Evolutionary conservation across 2,797 vertebrate species (phyloP), one percentile per base, ranked within the genome.

Genomic region (Choloepus didactylus): DNA sequence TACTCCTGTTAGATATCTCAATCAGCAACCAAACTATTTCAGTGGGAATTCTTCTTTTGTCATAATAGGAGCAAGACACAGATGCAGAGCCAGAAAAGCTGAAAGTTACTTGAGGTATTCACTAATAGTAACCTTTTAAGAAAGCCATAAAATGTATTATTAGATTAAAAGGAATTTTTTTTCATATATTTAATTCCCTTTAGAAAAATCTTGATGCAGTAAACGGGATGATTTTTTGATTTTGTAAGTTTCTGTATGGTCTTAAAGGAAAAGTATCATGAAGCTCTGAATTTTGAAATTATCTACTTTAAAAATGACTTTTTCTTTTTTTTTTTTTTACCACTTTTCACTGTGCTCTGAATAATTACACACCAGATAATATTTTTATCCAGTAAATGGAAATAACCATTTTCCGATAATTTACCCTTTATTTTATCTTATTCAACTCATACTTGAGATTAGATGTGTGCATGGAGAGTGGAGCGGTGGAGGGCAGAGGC

Each of bases 11-110:
- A 94, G 87, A 69, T 96, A 95, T 56, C 88, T 89, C 38, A 2
- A 76, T 87, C 90, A 80, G 79, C 91, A 59, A 94, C 75, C 38
- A 95, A 96, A 96, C 81, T 0, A 31, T 93, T 96, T 3, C 14
- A 41, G 85, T 95, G 91, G 95, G 44, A 95, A 72, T 93, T 97
- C 93, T 91, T 77, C 93, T 44, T 76, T 73, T 96, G 81, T 56
- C 59, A 94, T 87, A 80, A 94, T 89, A 96, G 91, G 25, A 76
- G 69, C 6, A 46, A 89, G 84, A 41, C 18, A 62, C 3, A 41
- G 38, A 25, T 62, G 31, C 41, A 67, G 79, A 90, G 1, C 70
- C 1, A 93, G 35, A 81, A 51, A 70, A 35, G 76, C 11, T 51
- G 66, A 88, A 93, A 85, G 23, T 35, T 27, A 11, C 56, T 64